phyloP scores from a whole-genome alignment of 1,140 invertebrate species.

The Sinella curviseta region DNA sequence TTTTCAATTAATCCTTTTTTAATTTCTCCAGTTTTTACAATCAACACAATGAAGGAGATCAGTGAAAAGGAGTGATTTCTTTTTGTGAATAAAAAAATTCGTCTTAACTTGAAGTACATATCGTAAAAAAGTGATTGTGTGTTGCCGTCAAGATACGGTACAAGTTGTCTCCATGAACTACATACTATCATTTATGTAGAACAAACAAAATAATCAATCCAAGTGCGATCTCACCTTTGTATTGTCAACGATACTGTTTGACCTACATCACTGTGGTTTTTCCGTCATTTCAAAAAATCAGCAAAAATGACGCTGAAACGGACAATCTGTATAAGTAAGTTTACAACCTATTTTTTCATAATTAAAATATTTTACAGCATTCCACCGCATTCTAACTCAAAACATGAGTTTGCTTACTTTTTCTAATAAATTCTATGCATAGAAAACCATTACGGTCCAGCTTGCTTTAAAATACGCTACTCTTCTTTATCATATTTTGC shows the following conservation, averaged over 20 bases:
- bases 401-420: too few relatives aligned
- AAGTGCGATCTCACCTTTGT: background rate
- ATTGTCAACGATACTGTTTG: background rate
- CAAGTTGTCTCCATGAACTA: background rate
- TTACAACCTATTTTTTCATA: too few relatives aligned
- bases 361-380: background rate
- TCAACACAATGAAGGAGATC: conserved; percentile 14
- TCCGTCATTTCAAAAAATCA: background rate
- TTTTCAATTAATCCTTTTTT: too few relatives aligned
- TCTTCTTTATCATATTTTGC: too few relatives aligned
- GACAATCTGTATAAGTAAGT: conserved; percentile 39
- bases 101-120: background rate
- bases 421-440: too few relatives aligned
- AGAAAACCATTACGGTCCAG: too few relatives aligned
- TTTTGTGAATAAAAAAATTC: background rate
- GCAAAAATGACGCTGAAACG: conserved; percentile 34
- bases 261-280: background rate
- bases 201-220: background rate
- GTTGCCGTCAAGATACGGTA: background rate
- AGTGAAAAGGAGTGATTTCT: background rate
- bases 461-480: too few relatives aligned
- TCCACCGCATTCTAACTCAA: too few relatives aligned
- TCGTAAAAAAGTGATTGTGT: background rate
- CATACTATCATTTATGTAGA: background rate
- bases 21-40: background rate